A percentile compares a stretch with the other conserved stretches of the same genome.
These are phyloP conservation scores for Oedothorax gibbosus DNA, from an alignment of 1,140 invertebrate genomes.

Conservation along the genomic window DNA sequence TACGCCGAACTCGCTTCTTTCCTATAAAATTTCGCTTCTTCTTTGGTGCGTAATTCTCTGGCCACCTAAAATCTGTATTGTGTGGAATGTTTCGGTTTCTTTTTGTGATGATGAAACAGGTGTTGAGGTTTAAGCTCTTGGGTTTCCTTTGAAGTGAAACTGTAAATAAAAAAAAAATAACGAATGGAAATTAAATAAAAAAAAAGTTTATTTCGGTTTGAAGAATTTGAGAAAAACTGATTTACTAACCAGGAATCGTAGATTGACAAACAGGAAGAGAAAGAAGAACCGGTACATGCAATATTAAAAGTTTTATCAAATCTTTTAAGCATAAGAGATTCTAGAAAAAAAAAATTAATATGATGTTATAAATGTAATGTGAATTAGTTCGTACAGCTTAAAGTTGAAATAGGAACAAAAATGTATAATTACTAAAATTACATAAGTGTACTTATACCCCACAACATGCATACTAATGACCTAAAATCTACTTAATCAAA, in stretches of 20 bases:
- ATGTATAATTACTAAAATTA: too few species aligned
- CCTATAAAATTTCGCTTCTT: conserved; percentile 22
- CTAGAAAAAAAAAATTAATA: conserved; percentile 15
- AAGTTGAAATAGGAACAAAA: too few species aligned
- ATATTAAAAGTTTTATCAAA: conserved; percentile 36
- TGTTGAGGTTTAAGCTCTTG: conserved; percentile 1
- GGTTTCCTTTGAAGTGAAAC: conserved; percentile 21
- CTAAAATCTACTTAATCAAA: too few species aligned
- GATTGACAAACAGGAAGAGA: conserved; percentile 23
- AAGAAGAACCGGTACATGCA: conserved; percentile 40
- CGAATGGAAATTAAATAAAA: conserved; percentile 1
- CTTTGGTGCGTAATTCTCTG: conserved; percentile 13
- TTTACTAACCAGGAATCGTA: conserved; percentile 16
- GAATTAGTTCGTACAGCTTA: too few species aligned
- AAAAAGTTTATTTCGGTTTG: too few species aligned
- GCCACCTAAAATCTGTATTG: conserved; percentile 11
- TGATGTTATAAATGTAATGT: background rate
- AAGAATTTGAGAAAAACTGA: too few species aligned
- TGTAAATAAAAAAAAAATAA: conserved; percentile 5
- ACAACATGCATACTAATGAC: too few species aligned
- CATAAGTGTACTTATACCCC: too few species aligned
- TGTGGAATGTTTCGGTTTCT: conserved; percentile 4
- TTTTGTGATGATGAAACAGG: conserved; percentile 6
- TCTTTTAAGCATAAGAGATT: conserved; percentile 36
- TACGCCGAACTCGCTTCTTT: conserved; percentile 31